Base-by-base conservation (phyloP, 2,113 vertebrate species). In the Hippopotamus amphibius region DNA sequence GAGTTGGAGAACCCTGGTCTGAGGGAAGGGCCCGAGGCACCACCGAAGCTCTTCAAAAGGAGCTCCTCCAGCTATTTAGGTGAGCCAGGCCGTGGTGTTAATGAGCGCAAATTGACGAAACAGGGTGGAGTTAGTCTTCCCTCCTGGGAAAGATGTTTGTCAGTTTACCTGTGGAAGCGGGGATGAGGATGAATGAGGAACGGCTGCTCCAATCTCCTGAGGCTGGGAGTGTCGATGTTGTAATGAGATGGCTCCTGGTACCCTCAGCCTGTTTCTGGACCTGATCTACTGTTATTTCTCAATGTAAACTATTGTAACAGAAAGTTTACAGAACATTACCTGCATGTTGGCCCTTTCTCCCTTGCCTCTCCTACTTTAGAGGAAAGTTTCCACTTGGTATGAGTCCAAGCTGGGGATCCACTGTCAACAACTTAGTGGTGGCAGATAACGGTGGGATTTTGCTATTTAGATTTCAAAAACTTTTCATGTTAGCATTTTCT, bases 141-240 rank as follows among this genome's bases (percentile, higher is more conserved):
- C 30, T n/a, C 43, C 26, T 16, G 17, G 83, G 43, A 57, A 66
- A 68, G 43, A 21, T 7, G 0, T 22, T 13, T 22, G 1, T 33
- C 16, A 0, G 11, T 19, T 19, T 41, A 5, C 12, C 2, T 6
- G 65, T 33, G 95, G 37, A 14, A 7, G 8, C 24, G 15, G 53
- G 7, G 50, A 8, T 15, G 13, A 57, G 46, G 37, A 0, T 9
- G 30, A 5, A 5, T 0, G 30, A 2, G 3, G 14, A 83, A 33
- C 3, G n/a, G 28, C 30, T 10, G 46, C 30, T 55, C 43, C 41
- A 2, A 0, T 6, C 10, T 41, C 0, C 24, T 15, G 7, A 9
- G 33, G 7, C 12, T 41, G 59, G 88, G 30, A 3, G n/a, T 14
- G 33, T 30, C 16, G 16, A 7, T 33, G 24, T 17, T 3, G 24